Evolutionary conservation across 2,888 invertebrate species (phyloP).

Genomic region (Drosophila peninsularis): DNA sequence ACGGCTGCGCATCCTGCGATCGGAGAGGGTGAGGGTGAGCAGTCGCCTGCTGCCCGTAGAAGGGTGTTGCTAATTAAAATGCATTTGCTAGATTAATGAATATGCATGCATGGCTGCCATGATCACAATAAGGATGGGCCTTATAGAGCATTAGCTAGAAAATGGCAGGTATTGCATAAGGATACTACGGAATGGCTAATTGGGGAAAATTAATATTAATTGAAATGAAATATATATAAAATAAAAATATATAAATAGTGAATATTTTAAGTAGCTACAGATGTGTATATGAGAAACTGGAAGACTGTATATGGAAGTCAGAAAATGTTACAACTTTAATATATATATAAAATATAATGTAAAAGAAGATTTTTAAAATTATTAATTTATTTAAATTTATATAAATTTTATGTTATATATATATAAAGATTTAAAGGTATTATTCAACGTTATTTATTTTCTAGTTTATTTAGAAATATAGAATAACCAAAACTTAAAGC

Average conservation of each 20-base stretch:
- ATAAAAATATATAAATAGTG: not conserved
- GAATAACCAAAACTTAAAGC: not conserved
- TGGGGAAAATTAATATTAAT: not conserved
- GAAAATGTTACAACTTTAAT: too few species aligned
- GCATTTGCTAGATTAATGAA: slow-evolving; percentile 63
- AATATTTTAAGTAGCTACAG: not conserved
- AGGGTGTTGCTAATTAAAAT: slow-evolving; percentile 75
- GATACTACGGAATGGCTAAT: slow-evolving; percentile 9
- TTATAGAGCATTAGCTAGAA: slow-evolving; percentile 20
- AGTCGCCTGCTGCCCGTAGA: slow-evolving; percentile 10
- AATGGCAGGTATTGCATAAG: slow-evolving; percentile 7
- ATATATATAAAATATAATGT: too few species aligned
- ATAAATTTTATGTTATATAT: too few species aligned
- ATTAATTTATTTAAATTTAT: too few species aligned
- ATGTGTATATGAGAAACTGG: too few species aligned
- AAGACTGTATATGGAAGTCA: too few species aligned
- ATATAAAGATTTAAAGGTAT: too few species aligned
- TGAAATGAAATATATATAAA: not conserved
- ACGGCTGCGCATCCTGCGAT: slow-evolving; percentile 54
- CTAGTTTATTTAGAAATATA: too few species aligned
- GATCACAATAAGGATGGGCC: slow-evolving; percentile 15
- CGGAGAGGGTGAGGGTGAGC: slow-evolving; percentile 19
- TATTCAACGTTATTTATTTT: too few species aligned
- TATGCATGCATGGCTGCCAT: slow-evolving; percentile 33
- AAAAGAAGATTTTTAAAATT: too few species aligned